Percentiles rank a stretch among this genome's conserved stretches.
phyloP scores from a whole-genome alignment of 1,140 invertebrate species.

The Apis florea region DNA sequence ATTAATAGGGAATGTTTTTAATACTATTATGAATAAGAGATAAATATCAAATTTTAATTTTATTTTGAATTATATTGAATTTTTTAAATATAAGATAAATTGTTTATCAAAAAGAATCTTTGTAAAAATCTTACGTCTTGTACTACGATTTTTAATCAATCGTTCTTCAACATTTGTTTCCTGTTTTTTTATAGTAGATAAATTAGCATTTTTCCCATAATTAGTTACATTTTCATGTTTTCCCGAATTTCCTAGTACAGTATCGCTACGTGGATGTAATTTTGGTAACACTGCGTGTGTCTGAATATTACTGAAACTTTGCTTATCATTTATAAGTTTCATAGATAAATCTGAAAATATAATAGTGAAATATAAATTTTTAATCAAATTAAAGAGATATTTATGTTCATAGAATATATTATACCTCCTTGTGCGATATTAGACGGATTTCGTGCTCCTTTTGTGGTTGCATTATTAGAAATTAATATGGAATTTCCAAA shows the following conservation, averaged over 20 bases:
- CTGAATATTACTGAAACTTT: background rate
- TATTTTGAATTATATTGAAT: background rate
- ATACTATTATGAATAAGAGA: too few relatives aligned
- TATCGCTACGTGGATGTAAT: slow-evolving; percentile 18
- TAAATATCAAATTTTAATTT: too few relatives aligned
- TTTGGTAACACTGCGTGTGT: slow-evolving; percentile 30
- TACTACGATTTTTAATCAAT: background rate
- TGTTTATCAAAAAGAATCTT: background rate
- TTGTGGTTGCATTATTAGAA: background rate
- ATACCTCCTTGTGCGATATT: slow-evolving; percentile 9
- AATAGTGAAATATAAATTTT: background rate
- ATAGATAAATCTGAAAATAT: background rate
- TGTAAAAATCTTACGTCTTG: slow-evolving; percentile 22
- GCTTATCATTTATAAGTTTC: background rate
- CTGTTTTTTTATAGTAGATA: slow-evolving; percentile 35
- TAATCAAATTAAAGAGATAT: background rate
- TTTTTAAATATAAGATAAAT: background rate
- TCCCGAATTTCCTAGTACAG: background rate
- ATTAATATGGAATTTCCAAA: background rate
- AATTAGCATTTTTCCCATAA: slow-evolving; percentile 1
- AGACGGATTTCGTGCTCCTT: background rate
- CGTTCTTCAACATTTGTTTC: background rate
- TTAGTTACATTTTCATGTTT: background rate
- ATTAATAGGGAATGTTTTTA: too few relatives aligned
- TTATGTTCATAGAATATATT: background rate